Conservation (phyloP, 2,888 invertebrate species). For the Drosophila nr. perissopoda region DNA sequence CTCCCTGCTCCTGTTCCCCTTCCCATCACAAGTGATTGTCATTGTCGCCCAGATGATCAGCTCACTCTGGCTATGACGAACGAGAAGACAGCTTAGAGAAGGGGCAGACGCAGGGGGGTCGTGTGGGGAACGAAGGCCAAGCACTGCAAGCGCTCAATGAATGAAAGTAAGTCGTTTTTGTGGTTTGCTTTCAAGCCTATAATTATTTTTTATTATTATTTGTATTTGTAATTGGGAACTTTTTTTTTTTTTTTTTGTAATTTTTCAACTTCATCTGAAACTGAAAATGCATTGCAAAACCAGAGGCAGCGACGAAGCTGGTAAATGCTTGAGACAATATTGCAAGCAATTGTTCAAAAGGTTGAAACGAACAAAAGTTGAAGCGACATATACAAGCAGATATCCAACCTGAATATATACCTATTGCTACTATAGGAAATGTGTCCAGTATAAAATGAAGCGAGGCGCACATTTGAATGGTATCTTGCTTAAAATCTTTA, state of each 20-base stretch:
- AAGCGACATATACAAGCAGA: neutral
- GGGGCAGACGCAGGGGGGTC: neutral
- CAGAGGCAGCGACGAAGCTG: constrained; percentile 36
- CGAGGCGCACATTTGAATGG: neutral
- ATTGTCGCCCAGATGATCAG: constrained; percentile 36
- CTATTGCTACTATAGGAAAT: neutral
- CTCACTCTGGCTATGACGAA: constrained; percentile 21
- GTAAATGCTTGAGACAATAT: constrained; percentile 20
- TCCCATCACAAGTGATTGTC: constrained; percentile 41
- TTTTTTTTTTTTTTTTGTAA: constrained; percentile 13
- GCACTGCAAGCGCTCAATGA: constrained; percentile 44
- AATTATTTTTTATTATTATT: constrained; percentile 27
- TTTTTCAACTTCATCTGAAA: constrained; percentile 24
- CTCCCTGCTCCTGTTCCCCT: neutral
- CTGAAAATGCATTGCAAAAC: constrained; percentile 39
- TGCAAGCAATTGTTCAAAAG: constrained; percentile 29
- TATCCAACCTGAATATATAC: neutral
- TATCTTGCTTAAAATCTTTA: neutral
- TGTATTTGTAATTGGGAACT: constrained; percentile 19
- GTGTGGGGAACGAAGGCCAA: constrained; percentile 48
- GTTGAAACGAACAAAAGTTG: neutral
- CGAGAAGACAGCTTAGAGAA: constrained; percentile 4
- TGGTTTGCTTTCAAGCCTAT: constrained; percentile 32
- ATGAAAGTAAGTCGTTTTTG: constrained; percentile 57
- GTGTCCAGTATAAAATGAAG: neutral